Conservation (phyloP, 2,113 vertebrate genomes). For the Nothocercus julius region DNA sequence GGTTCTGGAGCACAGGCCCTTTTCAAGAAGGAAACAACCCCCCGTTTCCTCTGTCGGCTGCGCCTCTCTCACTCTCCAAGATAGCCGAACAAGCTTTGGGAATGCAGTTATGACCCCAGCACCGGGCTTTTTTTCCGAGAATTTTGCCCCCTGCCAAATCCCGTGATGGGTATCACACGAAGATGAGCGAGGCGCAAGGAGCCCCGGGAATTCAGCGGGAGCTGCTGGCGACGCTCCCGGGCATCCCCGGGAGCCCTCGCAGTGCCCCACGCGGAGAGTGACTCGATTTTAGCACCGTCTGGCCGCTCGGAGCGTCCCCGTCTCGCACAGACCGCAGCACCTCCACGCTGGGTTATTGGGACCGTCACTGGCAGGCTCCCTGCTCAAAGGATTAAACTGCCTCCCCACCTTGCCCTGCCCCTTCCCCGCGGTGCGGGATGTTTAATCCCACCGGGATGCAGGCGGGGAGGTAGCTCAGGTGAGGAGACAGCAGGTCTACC, state of each 20-base stretch:
- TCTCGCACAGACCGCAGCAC: conserved; percentile 53
- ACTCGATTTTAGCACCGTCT: conserved; percentile 28
- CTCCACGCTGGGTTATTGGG: conserved; percentile 52
- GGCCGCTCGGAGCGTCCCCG: neutral
- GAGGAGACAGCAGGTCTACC: neutral
- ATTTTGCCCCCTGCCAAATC: neutral
- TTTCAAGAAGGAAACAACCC: neutral
- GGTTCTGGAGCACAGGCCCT: neutral
- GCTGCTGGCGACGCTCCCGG: neutral
- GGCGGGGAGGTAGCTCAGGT: neutral
- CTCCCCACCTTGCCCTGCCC: conserved; percentile 33
- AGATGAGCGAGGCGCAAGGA: neutral
- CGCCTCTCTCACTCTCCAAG: neutral
- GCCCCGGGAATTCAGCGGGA: conserved; percentile 6
- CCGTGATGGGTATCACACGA: neutral
- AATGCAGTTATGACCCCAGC: neutral
- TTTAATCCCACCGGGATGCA: neutral
- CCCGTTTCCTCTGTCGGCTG: neutral
- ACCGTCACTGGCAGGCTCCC: conserved; percentile 1
- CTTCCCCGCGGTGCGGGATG: neutral
- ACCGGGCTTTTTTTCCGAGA: neutral
- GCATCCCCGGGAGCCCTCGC: neutral
- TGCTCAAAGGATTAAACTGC: conserved; percentile 48
- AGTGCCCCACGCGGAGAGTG: neutral
- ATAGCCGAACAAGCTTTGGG: neutral